Base-by-base conservation (phyloP, 2,797 vertebrate genomes). In the Anabacerthia variegaticeps region DNA sequence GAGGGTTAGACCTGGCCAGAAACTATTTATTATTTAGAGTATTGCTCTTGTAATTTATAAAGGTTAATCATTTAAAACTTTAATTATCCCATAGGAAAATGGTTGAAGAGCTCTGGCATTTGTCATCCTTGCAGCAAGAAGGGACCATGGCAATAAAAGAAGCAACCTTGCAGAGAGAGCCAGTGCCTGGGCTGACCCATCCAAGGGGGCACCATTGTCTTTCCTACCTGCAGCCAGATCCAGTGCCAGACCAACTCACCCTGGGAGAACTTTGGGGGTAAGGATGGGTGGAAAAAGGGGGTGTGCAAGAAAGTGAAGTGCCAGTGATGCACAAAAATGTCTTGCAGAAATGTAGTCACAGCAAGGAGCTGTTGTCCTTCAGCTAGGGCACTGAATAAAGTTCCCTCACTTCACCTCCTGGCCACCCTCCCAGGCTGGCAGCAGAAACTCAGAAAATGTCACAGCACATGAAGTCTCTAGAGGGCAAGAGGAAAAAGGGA, bases 21-120 rank as follows among this genome's bases (percentile, higher is more conserved):
- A 87, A 63, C 69, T 92, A 73, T 95, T 95, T 96, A 85, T 96
- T 96, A 93, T 81, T 95, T 93, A 82, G 87, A 89, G 66, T 76
- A 79, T 76, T 61, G 46, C 68, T 91, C 59, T 56, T 86, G 79
- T 93, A 95, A 96, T 92, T 90, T 90, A 91, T 77, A 93, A 95
- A 95, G 87, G 91, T 91, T 96, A 71, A 95, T 95, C 88, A 91
- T 79, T 79, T 89, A 88, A 91, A 93, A 92, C 74, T 86, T 92
- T 71, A 76, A 74, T 92, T 88, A 44, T 86, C 62, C 48, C 55
- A 20, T n/a, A 76, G 52, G 76, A 90, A 93, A 88, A 86, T 9
- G 22, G 55, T 49, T 84, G 79, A 89, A 69, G 85, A 91, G 55
- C 63, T 73, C 56, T 83, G 78, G 51, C 49, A 79, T 93, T 93